Conservation (phyloP, 2,113 vertebrate genomes). For the Aphyosemion australe region DNA sequence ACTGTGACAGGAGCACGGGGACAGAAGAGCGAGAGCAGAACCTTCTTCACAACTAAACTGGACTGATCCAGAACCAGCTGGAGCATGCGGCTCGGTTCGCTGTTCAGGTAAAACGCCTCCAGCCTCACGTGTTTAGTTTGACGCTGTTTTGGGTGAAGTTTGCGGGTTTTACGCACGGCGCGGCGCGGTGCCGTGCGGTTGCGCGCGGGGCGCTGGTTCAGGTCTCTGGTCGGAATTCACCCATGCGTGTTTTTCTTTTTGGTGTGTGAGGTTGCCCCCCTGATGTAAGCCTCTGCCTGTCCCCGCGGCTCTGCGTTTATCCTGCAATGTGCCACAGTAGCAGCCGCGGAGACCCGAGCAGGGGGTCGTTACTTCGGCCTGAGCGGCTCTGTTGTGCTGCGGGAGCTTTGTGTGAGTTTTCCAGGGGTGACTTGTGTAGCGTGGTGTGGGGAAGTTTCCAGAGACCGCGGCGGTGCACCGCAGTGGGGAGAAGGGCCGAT, state of each 20-base stretch:
- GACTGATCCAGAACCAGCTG: constrained; percentile 26
- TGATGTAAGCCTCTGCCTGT: constrained; percentile 7
- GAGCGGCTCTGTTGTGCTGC: constrained; percentile 69
- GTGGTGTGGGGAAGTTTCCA: constrained; percentile 63
- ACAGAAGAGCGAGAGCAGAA: constrained; percentile 38
- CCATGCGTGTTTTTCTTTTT: constrained; percentile 39
- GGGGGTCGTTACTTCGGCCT: constrained; percentile 79
- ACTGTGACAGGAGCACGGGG: constrained; percentile 66
- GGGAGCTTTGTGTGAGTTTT: constrained; percentile 64
- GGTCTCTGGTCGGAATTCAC: constrained; percentile 45
- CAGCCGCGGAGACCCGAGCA: constrained; percentile 63
- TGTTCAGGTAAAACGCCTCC: constrained; percentile 68
- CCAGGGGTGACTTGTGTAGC: constrained; percentile 63
- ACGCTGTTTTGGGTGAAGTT: constrained; percentile 23
- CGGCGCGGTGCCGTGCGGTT: constrained; percentile 1
- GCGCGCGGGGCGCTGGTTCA: constrained; percentile 28
- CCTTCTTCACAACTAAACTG: constrained; percentile 25
- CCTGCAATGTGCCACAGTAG: constrained; percentile 70
- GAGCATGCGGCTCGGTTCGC: constrained; percentile 63
- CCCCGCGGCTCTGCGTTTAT: constrained; percentile 37
- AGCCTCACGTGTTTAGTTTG: constrained; percentile 17
- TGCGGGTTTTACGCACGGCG: constrained; percentile 60
- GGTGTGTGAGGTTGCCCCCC: not conserved
- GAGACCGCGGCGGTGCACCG: constrained; percentile 73
- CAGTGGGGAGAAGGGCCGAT: constrained; percentile 66